Evolutionary conservation across 2,113 vertebrate species (phyloP).

Genomic region (Daboia siamensis): DNA sequence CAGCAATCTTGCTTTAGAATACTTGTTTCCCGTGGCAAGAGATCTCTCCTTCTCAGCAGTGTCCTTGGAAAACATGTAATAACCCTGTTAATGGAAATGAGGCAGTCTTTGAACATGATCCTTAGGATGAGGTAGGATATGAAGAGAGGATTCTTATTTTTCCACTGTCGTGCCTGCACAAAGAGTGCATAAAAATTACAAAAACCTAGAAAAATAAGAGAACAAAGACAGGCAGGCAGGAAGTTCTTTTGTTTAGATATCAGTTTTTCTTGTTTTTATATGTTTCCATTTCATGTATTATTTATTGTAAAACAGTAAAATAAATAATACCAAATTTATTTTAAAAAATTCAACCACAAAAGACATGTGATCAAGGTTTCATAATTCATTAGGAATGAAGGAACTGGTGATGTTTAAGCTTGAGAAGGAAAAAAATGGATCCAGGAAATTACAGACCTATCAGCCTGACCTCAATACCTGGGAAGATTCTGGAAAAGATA

Average conservation of each 20-base stretch:
- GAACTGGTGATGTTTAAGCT: background rate
- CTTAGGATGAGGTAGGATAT: background rate
- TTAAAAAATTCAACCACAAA: no score
- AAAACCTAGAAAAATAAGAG: background rate
- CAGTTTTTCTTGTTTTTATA: no score
- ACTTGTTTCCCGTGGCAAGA: background rate
- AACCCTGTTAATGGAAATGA: background rate
- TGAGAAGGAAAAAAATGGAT: background rate
- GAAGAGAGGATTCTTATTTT: background rate
- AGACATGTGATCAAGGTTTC: background rate
- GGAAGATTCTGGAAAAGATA: no score
- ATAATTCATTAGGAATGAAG: background rate
- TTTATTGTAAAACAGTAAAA: no score
- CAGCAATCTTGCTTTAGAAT: background rate
- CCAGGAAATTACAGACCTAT: no score
- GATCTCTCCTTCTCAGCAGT: background rate
- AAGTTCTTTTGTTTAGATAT: no score
- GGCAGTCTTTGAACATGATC: background rate
- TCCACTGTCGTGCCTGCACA: background rate
- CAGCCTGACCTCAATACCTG: no score
- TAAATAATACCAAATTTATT: no score
- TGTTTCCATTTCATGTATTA: no score
- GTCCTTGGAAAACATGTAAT: background rate
- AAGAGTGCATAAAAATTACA: background rate
- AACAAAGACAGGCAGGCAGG: background rate